Evolutionary conservation across 2,888 invertebrate species (phyloP), one percentile per base, ranked within the genome.

Genomic region (Crematogaster levior): DNA sequence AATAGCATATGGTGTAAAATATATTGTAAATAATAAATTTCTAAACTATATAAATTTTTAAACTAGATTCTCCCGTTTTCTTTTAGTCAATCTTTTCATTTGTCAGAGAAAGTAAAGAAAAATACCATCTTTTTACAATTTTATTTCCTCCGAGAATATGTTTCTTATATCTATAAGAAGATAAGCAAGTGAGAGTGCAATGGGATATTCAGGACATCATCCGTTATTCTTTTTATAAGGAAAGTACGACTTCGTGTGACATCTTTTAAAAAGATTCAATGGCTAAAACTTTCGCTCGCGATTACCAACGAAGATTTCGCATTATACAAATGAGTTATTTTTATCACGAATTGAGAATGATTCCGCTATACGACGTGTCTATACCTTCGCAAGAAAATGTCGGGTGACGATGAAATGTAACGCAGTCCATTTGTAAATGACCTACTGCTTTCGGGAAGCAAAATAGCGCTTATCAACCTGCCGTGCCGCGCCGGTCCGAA

Each of bases 251-350:
- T 63, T 12, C n/a, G 48, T 34, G 63, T 40, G 43, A 43, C 48
- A 7, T 75, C 24, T 65, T 48, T 63, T 74, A 37, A 4, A 27
- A 51, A 12, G 51, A 65, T 37, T 66, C 51, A 53, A 66, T 53
- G 27, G 51, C 9, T n/a, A 34, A n/a, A 66, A 51, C 51, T 75
- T 66, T 75, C 68, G 51, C 68, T 21, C 68, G 75, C 51, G 37
- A 75, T 75, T 40, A 66, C n/a, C 66, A 37, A 18, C 21, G 37
- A 3, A 4, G 24, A 34, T 48, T 21, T 70, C 68, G 68, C 46
- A 18, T 66, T 68, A 48, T 34, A 27, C 70, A 1, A 58, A 73
- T 24, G 24, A 18, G 5, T n/a, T 70, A 53, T 18, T 18, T 70
- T 15, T 37, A 4, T n/a, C 40, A 3, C 18, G 30, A 73, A 58